Evolutionary conservation across 2,797 vertebrate genomes (phyloP), one percentile per base, ranked within the genome.

Genomic region (Anisognathus igniventris): DNA sequence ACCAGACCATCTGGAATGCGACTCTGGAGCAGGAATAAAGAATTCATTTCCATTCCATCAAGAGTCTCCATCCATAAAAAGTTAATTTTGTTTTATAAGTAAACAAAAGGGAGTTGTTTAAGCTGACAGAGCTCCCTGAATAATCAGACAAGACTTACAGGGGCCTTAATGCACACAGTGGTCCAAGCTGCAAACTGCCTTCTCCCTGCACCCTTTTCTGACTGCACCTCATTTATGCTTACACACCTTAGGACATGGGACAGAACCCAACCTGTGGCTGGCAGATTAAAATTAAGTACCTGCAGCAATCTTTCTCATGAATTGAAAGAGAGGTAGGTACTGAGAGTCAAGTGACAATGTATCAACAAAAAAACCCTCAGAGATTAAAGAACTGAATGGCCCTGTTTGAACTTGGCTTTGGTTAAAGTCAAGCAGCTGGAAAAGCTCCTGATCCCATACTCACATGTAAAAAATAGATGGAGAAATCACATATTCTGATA

Each of bases 401-500:
- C 60, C 30, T 45, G 14, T 56, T 80, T 88, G 84, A 94, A 94
- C 77, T 89, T 82, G 70, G 90, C 88, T 88, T 80, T 77, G 54
- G 64, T 75, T 93, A 76, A 96, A 95, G 80, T 71, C 66, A 92
- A 83, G 90, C 89, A 88, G 87, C 65, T 92, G 84, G 87, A 90
- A 75, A 70, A 83, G 60, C 54, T 80, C 68, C 72, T 72, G 77
- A 89, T 89, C 78, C 84, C 86, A 70, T 61, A 83, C 47, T 75
- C 61, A 12, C 66, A 75, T 31, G 79, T 72, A 87, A 94, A 94
- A 97, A 95, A 83, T 56, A 92, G 92, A 88, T 4, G 2, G 83
- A 81, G 83, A 96, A 96, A 96, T 91, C 67, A 91, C 76, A 91
- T 78, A 95, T 91, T 92, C 88, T 71, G 67, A 93, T 90, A 67